These are phyloP conservation scores for Beris chalybata DNA, from an alignment of 2,888 invertebrate species.

Conservation along the genomic window DNA sequence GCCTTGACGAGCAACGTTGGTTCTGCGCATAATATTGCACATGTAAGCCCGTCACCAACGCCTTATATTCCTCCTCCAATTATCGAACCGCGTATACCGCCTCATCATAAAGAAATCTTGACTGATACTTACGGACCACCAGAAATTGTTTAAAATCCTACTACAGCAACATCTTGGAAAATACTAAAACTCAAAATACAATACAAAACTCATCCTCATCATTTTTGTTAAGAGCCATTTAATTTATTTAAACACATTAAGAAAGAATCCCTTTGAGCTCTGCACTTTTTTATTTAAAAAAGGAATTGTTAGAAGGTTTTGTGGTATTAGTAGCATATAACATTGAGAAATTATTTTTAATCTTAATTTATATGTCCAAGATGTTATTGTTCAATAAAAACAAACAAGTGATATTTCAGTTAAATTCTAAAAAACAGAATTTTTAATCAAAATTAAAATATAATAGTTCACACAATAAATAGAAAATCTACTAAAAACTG, in stretches of 20 bases:
- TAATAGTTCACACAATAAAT: not conserved
- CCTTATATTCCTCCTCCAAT: slow-evolving; percentile 16
- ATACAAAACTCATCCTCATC: not conserved
- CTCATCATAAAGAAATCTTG: not conserved
- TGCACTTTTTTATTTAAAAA: slow-evolving; percentile 18
- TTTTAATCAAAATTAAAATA: not conserved
- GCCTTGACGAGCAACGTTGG: slow-evolving; percentile 15
- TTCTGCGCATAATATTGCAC: slow-evolving; percentile 13
- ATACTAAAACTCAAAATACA: too few relatives aligned
- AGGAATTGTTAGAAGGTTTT: too few relatives aligned
- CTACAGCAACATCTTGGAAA: not conserved
- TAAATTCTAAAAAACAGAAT: too few relatives aligned
- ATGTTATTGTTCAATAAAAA: too few relatives aligned
- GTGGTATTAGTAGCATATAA: too few relatives aligned
- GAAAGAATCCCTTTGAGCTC: slow-evolving; percentile 23
- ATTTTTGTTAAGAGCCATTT: not conserved
- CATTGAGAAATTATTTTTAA: too few relatives aligned
- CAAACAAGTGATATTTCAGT: too few relatives aligned
- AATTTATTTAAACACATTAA: not conserved
- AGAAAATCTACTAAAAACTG: not conserved
- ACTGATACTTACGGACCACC: slow-evolving; percentile 16
- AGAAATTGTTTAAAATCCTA: slow-evolving; percentile 15
- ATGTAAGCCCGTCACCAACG: slow-evolving; percentile 12
- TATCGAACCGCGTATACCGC: slow-evolving; percentile 17
- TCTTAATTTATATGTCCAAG: too few relatives aligned